Evolutionary conservation across 2,797 vertebrate species (phyloP), one percentile per base, ranked within the genome.

Genomic region (Alectoris magna): DNA sequence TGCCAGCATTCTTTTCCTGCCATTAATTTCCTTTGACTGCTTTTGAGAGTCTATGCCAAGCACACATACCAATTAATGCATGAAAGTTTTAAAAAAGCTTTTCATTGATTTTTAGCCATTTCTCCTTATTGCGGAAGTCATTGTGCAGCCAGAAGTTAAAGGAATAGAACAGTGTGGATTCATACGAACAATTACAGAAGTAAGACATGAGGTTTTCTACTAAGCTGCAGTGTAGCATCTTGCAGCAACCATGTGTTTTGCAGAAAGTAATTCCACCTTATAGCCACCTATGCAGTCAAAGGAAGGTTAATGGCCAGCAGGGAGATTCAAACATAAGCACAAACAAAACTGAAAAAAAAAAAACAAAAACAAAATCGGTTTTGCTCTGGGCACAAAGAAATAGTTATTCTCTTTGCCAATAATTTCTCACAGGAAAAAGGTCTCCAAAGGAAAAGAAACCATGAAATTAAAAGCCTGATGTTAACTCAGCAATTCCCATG

Each of bases 61-160:
- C 87, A 85, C 91, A 93, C 53, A 49, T 12, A 91, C 68, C 82
- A 68, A 64, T 70, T 88, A 56, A 84, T 2, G 59, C 3, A 3
- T 85, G 78, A 55, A 93, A 88, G 78, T 86, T 94, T 92, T 92
- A 86, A 90, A 96, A 78, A 27, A 73, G 83, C 34, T 79, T 95
- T 84, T 21, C 76, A 91, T 96, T 90, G 93, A 92, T 95, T 96
- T 95, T 92, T 91, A 94, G 91, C 70, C 49, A 73, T 94, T 92
- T 14, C 39, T 92, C 67, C 83, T 92, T 88, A 94, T 78, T 94
- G 78, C 53, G 81, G 29, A 90, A 94, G 87, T 79, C 91, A 94
- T 70, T 80, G 67, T 85, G 81, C 29, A 88, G 76, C 43, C 73
- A 92, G 79, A 27, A 81, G 73, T 55, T 71, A 93, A 88, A 89